A percentile compares a stretch with the other conserved stretches of the same genome.
These are phyloP conservation scores for Xenentodon cancila DNA, from an alignment of 2,797 vertebrate species.

Conservation along the genomic window DNA sequence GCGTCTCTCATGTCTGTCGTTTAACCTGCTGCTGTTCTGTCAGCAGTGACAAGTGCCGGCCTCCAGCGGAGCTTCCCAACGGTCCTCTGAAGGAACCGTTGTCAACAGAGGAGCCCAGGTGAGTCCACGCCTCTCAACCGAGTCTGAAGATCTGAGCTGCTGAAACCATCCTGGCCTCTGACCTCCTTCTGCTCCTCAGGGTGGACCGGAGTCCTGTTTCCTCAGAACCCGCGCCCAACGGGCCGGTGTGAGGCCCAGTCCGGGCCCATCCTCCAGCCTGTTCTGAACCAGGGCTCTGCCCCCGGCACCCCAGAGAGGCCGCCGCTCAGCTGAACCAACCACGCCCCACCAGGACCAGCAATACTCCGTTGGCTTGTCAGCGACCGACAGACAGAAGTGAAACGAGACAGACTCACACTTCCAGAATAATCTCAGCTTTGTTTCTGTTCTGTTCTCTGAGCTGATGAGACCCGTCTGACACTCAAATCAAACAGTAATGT, in stretches of 20 bases:
- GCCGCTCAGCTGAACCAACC: slow-evolving; percentile 81
- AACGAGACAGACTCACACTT: slow-evolving; percentile 87
- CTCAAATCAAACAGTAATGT: slow-evolving; percentile 91
- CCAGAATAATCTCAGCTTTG: slow-evolving; percentile 93
- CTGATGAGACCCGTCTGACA: slow-evolving; percentile 88
- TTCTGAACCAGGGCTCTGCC: slow-evolving; percentile 79
- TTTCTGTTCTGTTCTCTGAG: slow-evolving; percentile 97
- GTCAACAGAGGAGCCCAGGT: slow-evolving; percentile 79
- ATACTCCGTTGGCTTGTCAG: slow-evolving; percentile 89
- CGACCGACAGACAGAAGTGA: slow-evolving; percentile 69
- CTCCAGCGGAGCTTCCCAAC: slow-evolving; percentile 67
- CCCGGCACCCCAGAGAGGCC: slow-evolving; percentile 72
- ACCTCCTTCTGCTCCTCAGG: slow-evolving; percentile 67
- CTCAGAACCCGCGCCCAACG: slow-evolving; percentile 87
- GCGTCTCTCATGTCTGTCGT: too few relatives aligned
- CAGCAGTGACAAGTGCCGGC: slow-evolving; percentile 64
- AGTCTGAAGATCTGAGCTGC: background rate
- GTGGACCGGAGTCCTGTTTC: slow-evolving; percentile 82
- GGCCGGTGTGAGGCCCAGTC: slow-evolving; percentile 88
- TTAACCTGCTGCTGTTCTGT: background rate
- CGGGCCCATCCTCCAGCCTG: slow-evolving; percentile 61
- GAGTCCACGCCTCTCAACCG: slow-evolving; percentile 40
- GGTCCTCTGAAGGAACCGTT: slow-evolving; percentile 79
- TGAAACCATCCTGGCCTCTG: too few relatives aligned
- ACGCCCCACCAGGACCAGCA: slow-evolving; percentile 96